Conservation (phyloP, 2,888 invertebrate genomes). For the Smittia sp. region DNA sequence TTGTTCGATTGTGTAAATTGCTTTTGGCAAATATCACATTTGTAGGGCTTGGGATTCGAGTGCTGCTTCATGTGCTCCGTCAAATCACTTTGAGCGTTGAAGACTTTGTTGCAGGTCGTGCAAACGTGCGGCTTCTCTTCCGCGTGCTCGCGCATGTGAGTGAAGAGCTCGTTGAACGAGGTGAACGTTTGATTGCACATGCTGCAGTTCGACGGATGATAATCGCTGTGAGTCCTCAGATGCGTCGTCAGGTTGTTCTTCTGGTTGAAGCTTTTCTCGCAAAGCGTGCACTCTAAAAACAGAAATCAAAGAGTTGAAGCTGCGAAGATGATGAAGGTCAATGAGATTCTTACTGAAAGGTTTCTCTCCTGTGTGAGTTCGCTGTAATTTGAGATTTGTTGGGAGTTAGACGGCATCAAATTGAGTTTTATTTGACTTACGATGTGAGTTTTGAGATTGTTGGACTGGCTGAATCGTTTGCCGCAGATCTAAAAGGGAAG, state of each 20-base stretch:
- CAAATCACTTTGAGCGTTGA: constrained; percentile 26
- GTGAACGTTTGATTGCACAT: constrained; percentile 32
- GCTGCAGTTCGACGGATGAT: constrained; percentile 34
- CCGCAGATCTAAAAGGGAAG: constrained; percentile 26
- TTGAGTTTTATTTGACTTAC: neutral
- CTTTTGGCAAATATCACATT: constrained; percentile 41
- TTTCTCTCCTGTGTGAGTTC: constrained; percentile 23
- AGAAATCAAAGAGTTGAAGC: neutral
- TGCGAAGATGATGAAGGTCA: neutral
- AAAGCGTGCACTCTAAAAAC: constrained; percentile 12
- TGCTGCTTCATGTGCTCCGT: constrained; percentile 36
- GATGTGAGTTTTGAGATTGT: constrained; percentile 35
- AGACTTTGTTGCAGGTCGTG: constrained; percentile 32
- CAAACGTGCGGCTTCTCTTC: constrained; percentile 35
- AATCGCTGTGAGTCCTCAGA: constrained; percentile 32
- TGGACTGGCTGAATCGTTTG: constrained; percentile 35
- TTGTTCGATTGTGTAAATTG: constrained; percentile 41
- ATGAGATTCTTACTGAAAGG: constrained; percentile 10
- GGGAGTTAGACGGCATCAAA: neutral
- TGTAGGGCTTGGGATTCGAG: constrained; percentile 32
- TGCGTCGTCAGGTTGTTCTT: constrained; percentile 35
- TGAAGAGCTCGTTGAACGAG: constrained; percentile 34
- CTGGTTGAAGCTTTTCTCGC: constrained; percentile 35
- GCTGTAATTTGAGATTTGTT: neutral
- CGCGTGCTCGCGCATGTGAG: constrained; percentile 35